These are phyloP conservation scores for Trissolcus japonicus DNA, from an alignment of 2,888 invertebrate species.

Conservation along the genomic window DNA sequence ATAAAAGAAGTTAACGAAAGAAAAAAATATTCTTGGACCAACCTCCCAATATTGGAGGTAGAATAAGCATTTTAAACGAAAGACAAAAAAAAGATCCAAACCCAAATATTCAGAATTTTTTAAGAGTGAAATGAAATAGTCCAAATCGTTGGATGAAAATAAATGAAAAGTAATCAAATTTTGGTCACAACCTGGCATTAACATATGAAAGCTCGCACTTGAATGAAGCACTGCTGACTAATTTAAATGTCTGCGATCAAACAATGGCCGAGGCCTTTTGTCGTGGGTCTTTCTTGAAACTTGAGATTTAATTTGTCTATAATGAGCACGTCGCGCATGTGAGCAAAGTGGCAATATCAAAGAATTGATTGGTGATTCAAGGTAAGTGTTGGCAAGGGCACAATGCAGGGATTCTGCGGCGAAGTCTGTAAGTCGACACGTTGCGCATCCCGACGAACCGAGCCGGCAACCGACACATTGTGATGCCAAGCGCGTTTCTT, in stretches of 20 bases:
- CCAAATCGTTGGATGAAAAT: background rate
- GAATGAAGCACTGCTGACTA: background rate
- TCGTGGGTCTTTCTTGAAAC: constrained; percentile 6
- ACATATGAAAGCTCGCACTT: background rate
- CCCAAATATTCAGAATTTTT: no score
- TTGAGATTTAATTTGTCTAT: constrained; percentile 31
- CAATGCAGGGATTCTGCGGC: constrained; percentile 37
- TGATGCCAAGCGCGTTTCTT: constrained; percentile 64
- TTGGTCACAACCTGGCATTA: background rate
- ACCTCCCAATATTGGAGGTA: no score
- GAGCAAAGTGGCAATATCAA: constrained; percentile 31
- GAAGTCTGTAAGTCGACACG: constrained; percentile 48
- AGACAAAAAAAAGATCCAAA: no score
- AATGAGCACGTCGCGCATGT: constrained; percentile 41
- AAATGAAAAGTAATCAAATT: constrained; percentile 1
- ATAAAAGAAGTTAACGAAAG: background rate
- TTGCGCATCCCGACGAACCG: constrained; percentile 47
- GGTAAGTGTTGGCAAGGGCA: constrained; percentile 36
- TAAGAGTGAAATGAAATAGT: no score
- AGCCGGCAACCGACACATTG: constrained; percentile 47
- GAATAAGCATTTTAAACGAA: no score
- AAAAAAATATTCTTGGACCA: no score
- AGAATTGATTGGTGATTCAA: constrained; percentile 45
- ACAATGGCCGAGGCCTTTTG: constrained; percentile 20
- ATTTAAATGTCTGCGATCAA: constrained; percentile 7